Evolutionary conservation across 1,140 invertebrate genomes (phyloP).

Genomic region (Pogonognathellus flavescens): DNA sequence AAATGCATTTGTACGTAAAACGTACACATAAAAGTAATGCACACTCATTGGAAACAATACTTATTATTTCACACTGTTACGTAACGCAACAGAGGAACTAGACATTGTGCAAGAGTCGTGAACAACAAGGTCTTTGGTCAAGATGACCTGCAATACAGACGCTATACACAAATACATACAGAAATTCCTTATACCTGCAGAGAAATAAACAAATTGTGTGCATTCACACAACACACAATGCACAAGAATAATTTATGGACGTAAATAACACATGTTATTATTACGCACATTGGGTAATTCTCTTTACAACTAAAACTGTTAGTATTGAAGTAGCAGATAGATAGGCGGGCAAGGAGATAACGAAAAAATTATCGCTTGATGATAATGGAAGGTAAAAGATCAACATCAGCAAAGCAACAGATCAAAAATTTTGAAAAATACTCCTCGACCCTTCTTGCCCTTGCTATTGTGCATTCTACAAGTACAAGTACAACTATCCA

Average conservation of each 20-base stretch:
- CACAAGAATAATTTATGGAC: not conserved
- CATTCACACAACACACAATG: not conserved
- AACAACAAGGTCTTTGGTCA: not conserved
- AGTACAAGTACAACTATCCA: not conserved
- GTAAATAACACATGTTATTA: not conserved
- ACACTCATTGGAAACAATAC: not conserved
- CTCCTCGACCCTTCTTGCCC: no score
- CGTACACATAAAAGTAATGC: no score
- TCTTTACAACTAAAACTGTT: constrained; percentile 42
- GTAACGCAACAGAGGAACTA: not conserved
- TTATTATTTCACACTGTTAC: constrained; percentile 12
- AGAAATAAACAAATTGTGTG: not conserved
- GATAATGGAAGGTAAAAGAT: constrained; percentile 8
- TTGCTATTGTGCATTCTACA: not conserved
- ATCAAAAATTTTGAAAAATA: not conserved
- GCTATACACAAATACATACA: not conserved
- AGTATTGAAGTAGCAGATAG: no score
- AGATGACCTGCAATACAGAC: not conserved
- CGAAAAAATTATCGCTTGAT: not conserved
- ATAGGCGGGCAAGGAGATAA: constrained; percentile 9
- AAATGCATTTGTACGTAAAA: no score
- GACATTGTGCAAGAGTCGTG: not conserved
- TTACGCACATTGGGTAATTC: constrained; percentile 4
- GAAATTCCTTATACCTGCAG: not conserved
- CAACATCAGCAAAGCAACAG: not conserved